phyloP scores from a whole-genome alignment of 2,113 vertebrate species.

The Sapayoa aenigma region DNA sequence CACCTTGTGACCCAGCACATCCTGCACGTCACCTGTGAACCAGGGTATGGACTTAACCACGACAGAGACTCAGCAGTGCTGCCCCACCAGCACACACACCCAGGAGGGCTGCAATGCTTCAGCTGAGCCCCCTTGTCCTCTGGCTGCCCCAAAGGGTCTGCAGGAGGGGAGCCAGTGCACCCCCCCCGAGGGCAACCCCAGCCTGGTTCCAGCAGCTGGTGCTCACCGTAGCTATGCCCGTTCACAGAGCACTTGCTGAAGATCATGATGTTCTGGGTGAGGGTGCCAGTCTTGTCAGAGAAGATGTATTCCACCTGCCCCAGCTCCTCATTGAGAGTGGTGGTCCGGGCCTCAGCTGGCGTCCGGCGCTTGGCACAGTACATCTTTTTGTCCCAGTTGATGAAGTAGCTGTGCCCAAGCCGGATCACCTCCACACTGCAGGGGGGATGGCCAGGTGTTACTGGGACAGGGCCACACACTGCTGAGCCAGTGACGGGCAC shows the following conservation, averaged over 20 bases:
- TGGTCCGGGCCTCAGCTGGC: slow-evolving; percentile 86
- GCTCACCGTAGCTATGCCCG: slow-evolving; percentile 81
- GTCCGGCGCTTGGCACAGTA: slow-evolving; percentile 83
- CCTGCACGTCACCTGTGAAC: slow-evolving; percentile 80
- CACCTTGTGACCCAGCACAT: slow-evolving; percentile 75
- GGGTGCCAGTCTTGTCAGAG: slow-evolving; percentile 92
- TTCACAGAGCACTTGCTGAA: slow-evolving; percentile 93
- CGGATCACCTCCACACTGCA: slow-evolving; percentile 92
- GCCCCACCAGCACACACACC: neutral
- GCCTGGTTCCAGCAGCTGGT: rapidly evolving
- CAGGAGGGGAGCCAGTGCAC: neutral
- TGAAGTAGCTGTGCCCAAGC: slow-evolving; percentile 94
- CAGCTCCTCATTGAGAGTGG: slow-evolving; percentile 90
- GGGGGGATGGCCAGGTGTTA: neutral
- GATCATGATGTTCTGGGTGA: slow-evolving; percentile 95
- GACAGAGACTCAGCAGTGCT: neutral
- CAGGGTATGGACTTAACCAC: neutral
- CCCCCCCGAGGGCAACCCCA: neutral
- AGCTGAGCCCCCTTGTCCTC: neutral
- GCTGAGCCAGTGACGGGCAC: neutral
- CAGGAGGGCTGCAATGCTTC: rapidly evolving
- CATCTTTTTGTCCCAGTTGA: slow-evolving; percentile 96
- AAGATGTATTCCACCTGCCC: slow-evolving; percentile 97
- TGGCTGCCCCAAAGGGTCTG: neutral
- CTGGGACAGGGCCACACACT: neutral